These are phyloP conservation scores for Stramonita haemastoma DNA, from an alignment of 2,888 invertebrate species.

Conservation along the genomic window DNA sequence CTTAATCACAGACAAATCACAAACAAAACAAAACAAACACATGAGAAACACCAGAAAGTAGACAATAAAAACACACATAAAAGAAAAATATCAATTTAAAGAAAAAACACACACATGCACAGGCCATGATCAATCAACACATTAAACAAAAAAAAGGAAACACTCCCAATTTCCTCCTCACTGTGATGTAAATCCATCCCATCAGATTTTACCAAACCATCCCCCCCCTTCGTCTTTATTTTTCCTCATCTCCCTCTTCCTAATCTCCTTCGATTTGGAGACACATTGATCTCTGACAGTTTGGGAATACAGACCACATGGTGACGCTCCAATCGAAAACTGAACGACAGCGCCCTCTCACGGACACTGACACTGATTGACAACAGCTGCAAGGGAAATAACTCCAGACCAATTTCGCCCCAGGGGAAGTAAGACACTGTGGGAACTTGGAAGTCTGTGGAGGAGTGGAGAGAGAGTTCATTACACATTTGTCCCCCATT, in stretches of 20 bases:
- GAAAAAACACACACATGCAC: too few species aligned
- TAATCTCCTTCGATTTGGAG: not conserved
- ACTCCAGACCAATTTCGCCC: slow-evolving; percentile 38
- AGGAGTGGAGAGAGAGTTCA: slow-evolving; percentile 5
- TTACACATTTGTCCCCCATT: not conserved
- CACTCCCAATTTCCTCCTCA: too few species aligned
- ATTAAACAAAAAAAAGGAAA: too few species aligned
- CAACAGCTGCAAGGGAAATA: slow-evolving; percentile 42
- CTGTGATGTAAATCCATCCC: not conserved
- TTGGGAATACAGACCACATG: not conserved
- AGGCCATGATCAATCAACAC: too few species aligned
- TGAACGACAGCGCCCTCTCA: slow-evolving; percentile 10
- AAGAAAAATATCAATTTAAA: too few species aligned
- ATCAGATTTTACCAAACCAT: not conserved
- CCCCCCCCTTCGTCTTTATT: too few species aligned
- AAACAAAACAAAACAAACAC: too few species aligned
- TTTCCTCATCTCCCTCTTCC: not conserved
- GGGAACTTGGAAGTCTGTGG: not conserved
- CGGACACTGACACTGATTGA: slow-evolving; percentile 29
- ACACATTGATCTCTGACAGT: not conserved
- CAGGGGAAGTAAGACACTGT: not conserved
- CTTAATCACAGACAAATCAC: too few species aligned
- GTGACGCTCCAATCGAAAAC: slow-evolving; percentile 19
- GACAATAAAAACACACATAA: too few species aligned
- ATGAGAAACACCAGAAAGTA: too few species aligned